Conservation (phyloP, 2,797 vertebrate species). For the Argentina silus region DNA sequence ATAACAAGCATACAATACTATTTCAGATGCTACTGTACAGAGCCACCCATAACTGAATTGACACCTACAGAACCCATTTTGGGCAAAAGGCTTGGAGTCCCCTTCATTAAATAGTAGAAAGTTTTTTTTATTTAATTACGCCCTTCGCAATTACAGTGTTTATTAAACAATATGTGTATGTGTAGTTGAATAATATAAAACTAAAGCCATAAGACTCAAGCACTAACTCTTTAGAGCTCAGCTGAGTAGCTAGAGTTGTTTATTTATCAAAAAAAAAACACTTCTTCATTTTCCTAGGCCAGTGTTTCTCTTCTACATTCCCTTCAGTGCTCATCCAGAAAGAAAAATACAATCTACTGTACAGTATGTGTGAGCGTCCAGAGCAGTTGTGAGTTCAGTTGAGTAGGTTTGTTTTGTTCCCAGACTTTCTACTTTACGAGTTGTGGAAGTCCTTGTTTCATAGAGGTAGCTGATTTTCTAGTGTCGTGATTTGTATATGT, state of each 20-base stretch:
- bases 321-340: conserved; percentile 57
- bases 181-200: conserved; percentile 78
- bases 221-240: conserved; percentile 82
- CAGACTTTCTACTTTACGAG: conserved; percentile 60
- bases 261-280: conserved; percentile 55
- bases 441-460: conserved; percentile 65
- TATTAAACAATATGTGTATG: conserved; percentile 69
- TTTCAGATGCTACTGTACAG: conserved; percentile 15
- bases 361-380: conserved; percentile 60
- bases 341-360: conserved; percentile 60
- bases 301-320: conserved; percentile 71
- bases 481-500: conserved; percentile 70
- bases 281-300: conserved; percentile 67
- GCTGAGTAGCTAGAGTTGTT: conserved; percentile 76
- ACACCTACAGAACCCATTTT: conserved; percentile 34
- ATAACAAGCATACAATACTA: conserved; percentile 40
- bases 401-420: conserved; percentile 67
- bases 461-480: conserved; percentile 69
- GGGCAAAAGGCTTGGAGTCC: conserved; percentile 65
- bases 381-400: conserved; percentile 66
- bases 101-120: conserved; percentile 51
- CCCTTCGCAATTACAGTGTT: conserved; percentile 59
- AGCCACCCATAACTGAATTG: conserved; percentile 7
- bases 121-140: conserved; percentile 50
- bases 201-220: conserved; percentile 86